phyloP scores from a whole-genome alignment of 2,888 invertebrate species.

The Drosophila antonietae region DNA sequence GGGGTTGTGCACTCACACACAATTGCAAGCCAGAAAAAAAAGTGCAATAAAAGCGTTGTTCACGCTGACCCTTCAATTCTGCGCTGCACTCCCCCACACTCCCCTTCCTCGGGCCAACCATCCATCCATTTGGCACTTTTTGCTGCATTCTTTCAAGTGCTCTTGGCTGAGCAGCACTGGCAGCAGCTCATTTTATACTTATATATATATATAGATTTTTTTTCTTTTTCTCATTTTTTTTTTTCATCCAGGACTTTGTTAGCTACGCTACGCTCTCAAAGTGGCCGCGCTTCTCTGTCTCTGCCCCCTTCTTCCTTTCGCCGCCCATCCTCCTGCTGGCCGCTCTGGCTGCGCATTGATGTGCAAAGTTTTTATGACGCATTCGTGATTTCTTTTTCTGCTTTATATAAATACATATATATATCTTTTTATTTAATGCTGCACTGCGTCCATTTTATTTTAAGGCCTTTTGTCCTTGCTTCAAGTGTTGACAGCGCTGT shows the following conservation, averaged over 20 bases:
- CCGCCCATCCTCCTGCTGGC: not conserved
- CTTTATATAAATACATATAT: slow-evolving; percentile 26
- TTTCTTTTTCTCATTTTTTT: slow-evolving; percentile 9
- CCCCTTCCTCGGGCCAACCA: slow-evolving; percentile 2
- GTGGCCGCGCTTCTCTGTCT: slow-evolving; percentile 61
- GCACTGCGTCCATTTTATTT: slow-evolving; percentile 73
- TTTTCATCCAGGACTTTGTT: slow-evolving; percentile 60
- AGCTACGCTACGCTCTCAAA: slow-evolving; percentile 47
- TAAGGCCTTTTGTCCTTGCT: slow-evolving; percentile 71
- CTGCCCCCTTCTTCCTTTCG: slow-evolving; percentile 9
- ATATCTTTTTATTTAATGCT: slow-evolving; percentile 53
- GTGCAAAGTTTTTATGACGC: slow-evolving; percentile 78
- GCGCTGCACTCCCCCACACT: slow-evolving; percentile 11
- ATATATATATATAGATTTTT: slow-evolving; percentile 12
- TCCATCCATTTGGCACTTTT: slow-evolving; percentile 51
- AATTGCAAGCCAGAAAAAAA: slow-evolving; percentile 23
- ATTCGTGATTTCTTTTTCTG: slow-evolving; percentile 70
- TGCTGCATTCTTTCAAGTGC: slow-evolving; percentile 65
- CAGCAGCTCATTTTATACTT: slow-evolving; percentile 50
- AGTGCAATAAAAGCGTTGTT: slow-evolving; percentile 62
- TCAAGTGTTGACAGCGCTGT: slow-evolving; percentile 55
- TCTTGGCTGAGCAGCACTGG: slow-evolving; percentile 45
- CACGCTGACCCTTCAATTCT: slow-evolving; percentile 53
- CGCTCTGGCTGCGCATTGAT: slow-evolving; percentile 54
- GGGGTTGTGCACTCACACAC: slow-evolving; percentile 48